phyloP scores from a whole-genome alignment of 2,113 vertebrate genomes.

The Eolophus roseicapilla region DNA sequence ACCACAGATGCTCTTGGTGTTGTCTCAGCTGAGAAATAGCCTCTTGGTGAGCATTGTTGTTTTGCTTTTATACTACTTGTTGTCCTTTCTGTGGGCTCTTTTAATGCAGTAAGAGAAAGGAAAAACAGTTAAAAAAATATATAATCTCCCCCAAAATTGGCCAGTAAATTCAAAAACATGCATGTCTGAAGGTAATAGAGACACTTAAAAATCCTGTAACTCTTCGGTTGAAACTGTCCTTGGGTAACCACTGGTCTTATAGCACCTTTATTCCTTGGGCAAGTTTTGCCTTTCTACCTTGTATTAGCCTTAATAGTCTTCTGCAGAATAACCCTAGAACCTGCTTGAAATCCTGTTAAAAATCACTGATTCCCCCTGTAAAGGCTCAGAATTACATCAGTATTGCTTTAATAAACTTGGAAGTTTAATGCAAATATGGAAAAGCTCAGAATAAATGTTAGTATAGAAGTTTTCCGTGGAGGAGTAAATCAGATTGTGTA shows the following conservation, averaged over 20 bases:
- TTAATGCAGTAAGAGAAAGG: background rate
- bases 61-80: background rate
- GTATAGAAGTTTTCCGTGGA: background rate
- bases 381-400: background rate
- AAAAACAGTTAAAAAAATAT: background rate
- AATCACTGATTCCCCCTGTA: background rate
- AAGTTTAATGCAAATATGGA: background rate
- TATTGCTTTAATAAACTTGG: background rate
- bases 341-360: background rate
- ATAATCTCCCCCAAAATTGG: background rate
- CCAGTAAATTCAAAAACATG: background rate
- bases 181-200: background rate
- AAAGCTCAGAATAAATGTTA: constrained; percentile 2
- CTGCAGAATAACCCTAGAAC: background rate
- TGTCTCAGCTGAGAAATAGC: background rate
- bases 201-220: background rate
- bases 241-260: background rate
- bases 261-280: background rate
- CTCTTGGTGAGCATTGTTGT: background rate
- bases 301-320: background rate
- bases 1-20: background rate
- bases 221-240: background rate
- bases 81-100: background rate
- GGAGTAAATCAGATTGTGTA: background rate
- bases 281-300: background rate